Conservation (phyloP, 2,113 vertebrate species). For the Gymnorhina tibicen region DNA sequence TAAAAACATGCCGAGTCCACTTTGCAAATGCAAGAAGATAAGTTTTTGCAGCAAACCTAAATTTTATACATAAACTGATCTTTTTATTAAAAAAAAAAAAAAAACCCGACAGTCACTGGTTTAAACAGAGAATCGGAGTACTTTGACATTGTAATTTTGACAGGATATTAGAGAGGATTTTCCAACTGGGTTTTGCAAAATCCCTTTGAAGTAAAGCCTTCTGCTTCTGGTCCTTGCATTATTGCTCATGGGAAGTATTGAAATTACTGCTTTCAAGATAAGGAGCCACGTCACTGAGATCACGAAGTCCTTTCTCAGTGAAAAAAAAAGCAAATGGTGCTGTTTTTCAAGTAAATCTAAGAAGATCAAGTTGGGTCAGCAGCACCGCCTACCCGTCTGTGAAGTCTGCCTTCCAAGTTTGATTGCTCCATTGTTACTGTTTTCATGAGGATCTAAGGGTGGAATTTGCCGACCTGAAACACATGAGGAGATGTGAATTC, state of each 20-base stretch:
- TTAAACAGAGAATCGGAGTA: background rate
- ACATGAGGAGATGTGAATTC: background rate
- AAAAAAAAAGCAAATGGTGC: background rate
- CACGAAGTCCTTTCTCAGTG: background rate
- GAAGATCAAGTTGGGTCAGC: conserved; percentile 71
- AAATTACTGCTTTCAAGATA: background rate
- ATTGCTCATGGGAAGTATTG: background rate
- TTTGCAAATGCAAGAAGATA: background rate
- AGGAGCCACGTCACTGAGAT: background rate
- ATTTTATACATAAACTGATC: background rate
- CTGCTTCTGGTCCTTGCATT: background rate
- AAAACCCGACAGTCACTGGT: background rate
- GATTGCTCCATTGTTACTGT: conserved; percentile 84
- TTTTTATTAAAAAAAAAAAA: background rate
- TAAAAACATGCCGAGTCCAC: background rate
- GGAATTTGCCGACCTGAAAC: conserved; percentile 91
- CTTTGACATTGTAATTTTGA: conserved; percentile 14
- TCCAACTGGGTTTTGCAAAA: conserved; percentile 28
- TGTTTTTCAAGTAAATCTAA: conserved; percentile 47
- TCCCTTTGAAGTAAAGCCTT: conserved; percentile 31
- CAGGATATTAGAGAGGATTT: conserved; percentile 21
- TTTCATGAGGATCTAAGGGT: conserved; percentile 87
- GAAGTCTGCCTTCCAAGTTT: conserved; percentile 79
- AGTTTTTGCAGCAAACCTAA: background rate
- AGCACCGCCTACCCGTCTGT: conserved; percentile 81